phyloP scores from a whole-genome alignment of 2,113 vertebrate genomes.

The Martes martes region DNA sequence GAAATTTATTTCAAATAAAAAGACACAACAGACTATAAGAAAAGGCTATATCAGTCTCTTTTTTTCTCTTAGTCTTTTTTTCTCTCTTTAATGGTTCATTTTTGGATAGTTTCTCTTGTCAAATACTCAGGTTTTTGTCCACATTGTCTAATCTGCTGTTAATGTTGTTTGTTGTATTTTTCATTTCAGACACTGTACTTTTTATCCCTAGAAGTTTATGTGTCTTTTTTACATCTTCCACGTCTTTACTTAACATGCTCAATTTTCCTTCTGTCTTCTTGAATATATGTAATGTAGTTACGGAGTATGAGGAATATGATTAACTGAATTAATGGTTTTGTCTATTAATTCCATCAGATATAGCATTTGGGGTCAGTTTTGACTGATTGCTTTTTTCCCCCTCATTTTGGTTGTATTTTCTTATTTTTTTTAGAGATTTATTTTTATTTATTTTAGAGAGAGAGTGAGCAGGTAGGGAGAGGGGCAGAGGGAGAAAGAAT shows the following conservation, averaged over 20 bases:
- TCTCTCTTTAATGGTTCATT: not conserved
- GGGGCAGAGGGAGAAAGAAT: not conserved
- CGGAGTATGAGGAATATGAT: not conserved
- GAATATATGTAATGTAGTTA: not conserved
- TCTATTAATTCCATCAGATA: not conserved
- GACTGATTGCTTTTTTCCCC: not conserved
- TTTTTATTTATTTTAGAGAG: not conserved
- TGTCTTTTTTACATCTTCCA: not conserved
- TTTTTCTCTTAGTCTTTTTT: not conserved
- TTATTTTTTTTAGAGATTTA: not conserved
- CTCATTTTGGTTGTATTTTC: not conserved
- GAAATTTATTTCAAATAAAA: no score
- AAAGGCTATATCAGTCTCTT: no score
- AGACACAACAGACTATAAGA: no score
- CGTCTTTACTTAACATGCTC: not conserved
- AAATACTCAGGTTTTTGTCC: not conserved
- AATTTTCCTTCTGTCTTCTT: not conserved
- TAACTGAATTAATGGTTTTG: not conserved
- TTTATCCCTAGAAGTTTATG: not conserved
- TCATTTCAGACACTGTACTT: not conserved
- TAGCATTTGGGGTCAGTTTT: not conserved
- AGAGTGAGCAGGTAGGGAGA: not conserved
- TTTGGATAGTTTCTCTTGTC: not conserved
- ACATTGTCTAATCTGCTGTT: slow-evolving; percentile 11
- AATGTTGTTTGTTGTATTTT: not conserved